A percentile compares a stretch with the other conserved stretches of the same genome.
Evolutionary conservation across 2,888 invertebrate genomes (phyloP).

Genomic region (Drosophila sordidapex): DNA sequence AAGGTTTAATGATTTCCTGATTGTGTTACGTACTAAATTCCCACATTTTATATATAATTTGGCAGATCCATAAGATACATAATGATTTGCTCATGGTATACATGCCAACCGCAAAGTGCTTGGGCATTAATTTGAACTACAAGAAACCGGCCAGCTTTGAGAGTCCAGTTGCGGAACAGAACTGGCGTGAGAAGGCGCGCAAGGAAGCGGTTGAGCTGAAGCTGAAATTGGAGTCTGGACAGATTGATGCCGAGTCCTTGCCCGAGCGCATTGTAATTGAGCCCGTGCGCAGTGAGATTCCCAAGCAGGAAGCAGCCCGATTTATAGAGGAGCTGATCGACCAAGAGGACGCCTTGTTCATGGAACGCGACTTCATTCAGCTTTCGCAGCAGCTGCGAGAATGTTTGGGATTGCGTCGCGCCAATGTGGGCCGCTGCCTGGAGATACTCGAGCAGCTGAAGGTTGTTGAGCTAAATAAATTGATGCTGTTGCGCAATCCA

Average conservation of each 20-base stretch:
- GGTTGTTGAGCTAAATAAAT: slow-evolving; percentile 86
- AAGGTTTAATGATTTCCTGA: not conserved
- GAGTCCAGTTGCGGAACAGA: slow-evolving; percentile 87
- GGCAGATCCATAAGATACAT: slow-evolving; percentile 45
- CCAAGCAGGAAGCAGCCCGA: slow-evolving; percentile 77
- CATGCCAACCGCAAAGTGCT: slow-evolving; percentile 87
- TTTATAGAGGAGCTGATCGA: slow-evolving; percentile 82
- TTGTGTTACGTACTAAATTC: not conserved
- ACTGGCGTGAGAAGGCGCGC: slow-evolving; percentile 89
- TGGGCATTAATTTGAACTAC: slow-evolving; percentile 89
- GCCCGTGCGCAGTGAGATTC: slow-evolving; percentile 83
- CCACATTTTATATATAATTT: not conserved
- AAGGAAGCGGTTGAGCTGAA: slow-evolving; percentile 88
- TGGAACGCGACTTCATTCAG: slow-evolving; percentile 82
- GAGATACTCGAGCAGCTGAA: slow-evolving; percentile 88
- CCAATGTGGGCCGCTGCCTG: slow-evolving; percentile 90
- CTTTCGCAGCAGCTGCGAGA: slow-evolving; percentile 82
- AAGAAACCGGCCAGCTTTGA: slow-evolving; percentile 87
- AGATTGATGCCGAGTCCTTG: slow-evolving; percentile 87
- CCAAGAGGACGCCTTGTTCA: slow-evolving; percentile 81
- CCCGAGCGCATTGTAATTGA: slow-evolving; percentile 87
- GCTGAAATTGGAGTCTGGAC: slow-evolving; percentile 87
- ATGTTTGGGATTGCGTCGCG: slow-evolving; percentile 85
- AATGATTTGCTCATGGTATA: slow-evolving; percentile 87
- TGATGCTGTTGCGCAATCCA: slow-evolving; percentile 93